Conservation (phyloP, 2,113 vertebrate genomes). For the Rafetus swinhoei region DNA sequence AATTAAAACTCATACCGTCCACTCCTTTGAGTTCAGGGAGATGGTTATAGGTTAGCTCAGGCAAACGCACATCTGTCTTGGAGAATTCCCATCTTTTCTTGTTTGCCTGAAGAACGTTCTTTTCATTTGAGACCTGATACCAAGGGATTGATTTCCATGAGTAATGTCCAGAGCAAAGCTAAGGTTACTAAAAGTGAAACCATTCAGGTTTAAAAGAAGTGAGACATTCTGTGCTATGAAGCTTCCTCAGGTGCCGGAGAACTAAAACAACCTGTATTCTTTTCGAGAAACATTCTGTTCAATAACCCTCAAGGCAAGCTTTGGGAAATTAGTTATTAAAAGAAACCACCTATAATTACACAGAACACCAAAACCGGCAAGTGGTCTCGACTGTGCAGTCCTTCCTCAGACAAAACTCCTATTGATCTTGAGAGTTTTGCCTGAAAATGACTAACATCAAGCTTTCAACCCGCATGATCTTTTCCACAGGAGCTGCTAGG, state of each 20-base stretch:
- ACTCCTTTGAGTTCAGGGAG: constrained; percentile 77
- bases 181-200: accelerated
- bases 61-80: constrained; percentile 75
- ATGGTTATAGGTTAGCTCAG: constrained; percentile 75
- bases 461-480: not conserved
- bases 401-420: not conserved
- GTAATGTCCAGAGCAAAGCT: not conserved
- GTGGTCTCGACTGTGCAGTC: not conserved
- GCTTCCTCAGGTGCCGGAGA: not conserved
- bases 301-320: not conserved
- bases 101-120: constrained; percentile 65
- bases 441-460: not conserved
- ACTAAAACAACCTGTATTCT: not conserved
- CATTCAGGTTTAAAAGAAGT: not conserved
- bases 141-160: constrained; percentile 23
- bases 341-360: not conserved
- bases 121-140: constrained; percentile 76
- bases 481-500: not conserved
- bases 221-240: not conserved
- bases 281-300: not conserved
- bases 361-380: not conserved
- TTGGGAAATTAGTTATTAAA: not conserved
- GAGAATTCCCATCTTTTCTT: constrained; percentile 77
- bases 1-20: constrained; percentile 65
- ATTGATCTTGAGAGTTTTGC: not conserved